Conservation (phyloP, 2,113 vertebrate genomes). For the Ammospiza nelsoni region DNA sequence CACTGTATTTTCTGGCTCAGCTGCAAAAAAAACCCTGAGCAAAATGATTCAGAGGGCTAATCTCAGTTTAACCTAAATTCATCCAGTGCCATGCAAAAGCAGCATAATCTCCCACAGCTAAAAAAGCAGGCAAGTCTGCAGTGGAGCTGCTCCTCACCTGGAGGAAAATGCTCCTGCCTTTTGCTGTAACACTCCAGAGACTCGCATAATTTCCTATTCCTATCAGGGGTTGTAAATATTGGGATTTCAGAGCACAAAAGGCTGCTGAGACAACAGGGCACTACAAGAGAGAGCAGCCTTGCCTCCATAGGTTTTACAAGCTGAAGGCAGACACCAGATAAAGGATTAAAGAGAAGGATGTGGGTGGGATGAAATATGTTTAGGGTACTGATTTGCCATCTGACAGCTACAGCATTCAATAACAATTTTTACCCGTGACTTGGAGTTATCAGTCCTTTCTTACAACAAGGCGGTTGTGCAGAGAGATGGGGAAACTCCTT, state of each 20-base stretch:
- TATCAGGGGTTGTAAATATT: not conserved
- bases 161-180: not conserved
- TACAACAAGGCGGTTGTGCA: accelerated
- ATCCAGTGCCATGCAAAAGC: not conserved
- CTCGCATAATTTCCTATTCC: not conserved
- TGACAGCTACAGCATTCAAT: accelerated
- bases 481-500: not conserved
- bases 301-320: not conserved
- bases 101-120: slow-evolving; percentile 4
- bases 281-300: not conserved
- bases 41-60: slow-evolving; percentile 60
- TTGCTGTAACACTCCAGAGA: not conserved
- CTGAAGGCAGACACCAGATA: not conserved
- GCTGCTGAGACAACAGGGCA: not conserved
- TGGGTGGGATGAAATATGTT: not conserved
- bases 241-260: not conserved
- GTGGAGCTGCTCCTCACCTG: not conserved
- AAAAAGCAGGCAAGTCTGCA: not conserved
- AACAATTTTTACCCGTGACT: not conserved
- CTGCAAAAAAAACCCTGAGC: not conserved
- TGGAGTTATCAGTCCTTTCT: not conserved
- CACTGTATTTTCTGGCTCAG: not conserved
- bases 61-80: slow-evolving; percentile 66
- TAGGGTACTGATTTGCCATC: not conserved
- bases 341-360: not conserved